Evolutionary conservation across 2,888 invertebrate genomes (phyloP).

Genomic region (Oxyteleia sp.): DNA sequence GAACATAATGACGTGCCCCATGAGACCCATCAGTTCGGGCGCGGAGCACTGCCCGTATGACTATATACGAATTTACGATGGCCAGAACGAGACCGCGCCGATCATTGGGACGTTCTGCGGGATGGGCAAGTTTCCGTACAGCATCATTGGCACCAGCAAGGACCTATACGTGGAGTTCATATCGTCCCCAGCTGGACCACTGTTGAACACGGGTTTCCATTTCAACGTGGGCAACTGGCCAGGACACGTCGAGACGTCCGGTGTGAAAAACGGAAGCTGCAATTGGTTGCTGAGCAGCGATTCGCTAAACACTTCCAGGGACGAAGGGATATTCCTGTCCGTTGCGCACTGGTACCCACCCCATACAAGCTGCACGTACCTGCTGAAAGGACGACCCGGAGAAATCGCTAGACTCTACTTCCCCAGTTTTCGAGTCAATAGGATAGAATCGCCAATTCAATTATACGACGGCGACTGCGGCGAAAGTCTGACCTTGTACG

Average conservation of each 20-base stretch:
- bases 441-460: conserved; percentile 95
- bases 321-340: conserved; percentile 96
- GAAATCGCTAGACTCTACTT: conserved; percentile 97
- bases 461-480: conserved; percentile 96
- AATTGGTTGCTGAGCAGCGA: conserved; percentile 96
- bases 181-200: conserved; percentile 95
- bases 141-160: conserved; percentile 96
- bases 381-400: conserved; percentile 94
- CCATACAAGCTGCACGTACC: conserved; percentile 96
- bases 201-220: conserved; percentile 97
- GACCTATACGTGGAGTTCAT: conserved; percentile 96
- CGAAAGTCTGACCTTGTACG: conserved; percentile 96
- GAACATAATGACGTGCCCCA: conserved; percentile 98
- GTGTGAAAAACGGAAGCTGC: conserved; percentile 94
- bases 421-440: conserved; percentile 96
- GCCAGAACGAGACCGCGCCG: conserved; percentile 94
- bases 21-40: conserved; percentile 96
- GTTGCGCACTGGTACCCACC: conserved; percentile 98
- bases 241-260: conserved; percentile 96
- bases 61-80: conserved; percentile 96
- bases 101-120: conserved; percentile 97
- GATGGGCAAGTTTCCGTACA: conserved; percentile 97
- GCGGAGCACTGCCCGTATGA: conserved; percentile 96
- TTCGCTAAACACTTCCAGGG: conserved; percentile 91
- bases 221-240: conserved; percentile 98